Conservation (phyloP, 92 coral and sea anemone species). For the Bergia sp. region DNA sequence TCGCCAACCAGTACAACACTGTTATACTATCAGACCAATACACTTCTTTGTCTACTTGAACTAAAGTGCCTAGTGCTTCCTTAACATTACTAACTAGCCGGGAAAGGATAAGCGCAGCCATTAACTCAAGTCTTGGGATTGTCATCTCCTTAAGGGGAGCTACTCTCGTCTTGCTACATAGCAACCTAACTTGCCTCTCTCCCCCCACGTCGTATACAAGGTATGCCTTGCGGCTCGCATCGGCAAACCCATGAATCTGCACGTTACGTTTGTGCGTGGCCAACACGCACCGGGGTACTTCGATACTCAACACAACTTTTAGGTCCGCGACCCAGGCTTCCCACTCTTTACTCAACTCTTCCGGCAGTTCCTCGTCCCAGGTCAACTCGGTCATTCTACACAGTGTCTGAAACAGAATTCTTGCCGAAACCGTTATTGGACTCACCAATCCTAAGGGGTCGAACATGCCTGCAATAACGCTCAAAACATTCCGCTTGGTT, state of each 20-base stretch:
- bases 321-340: constrained; percentile 21
- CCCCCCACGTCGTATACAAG: background rate
- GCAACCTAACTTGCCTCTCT: background rate
- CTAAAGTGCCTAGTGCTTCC: constrained; percentile 29
- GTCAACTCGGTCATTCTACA: constrained; percentile 5
- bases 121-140: constrained; percentile 51
- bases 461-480: constrained; percentile 16
- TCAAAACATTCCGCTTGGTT: constrained; percentile 18
- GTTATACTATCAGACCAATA: constrained; percentile 59
- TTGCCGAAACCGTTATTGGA: constrained; percentile 6
- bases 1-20: constrained; percentile 45
- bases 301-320: background rate
- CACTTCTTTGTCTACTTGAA: constrained; percentile 1
- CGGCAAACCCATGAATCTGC: constrained; percentile 42
- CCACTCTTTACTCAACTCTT: background rate
- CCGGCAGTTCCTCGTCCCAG: constrained; percentile 27
- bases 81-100: constrained; percentile 32
- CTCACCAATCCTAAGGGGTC: constrained; percentile 30
- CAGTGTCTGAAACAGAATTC: constrained; percentile 16
- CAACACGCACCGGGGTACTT: constrained; percentile 1
- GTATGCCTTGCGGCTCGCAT: constrained; percentile 40
- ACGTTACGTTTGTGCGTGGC: background rate
- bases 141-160: constrained; percentile 38
- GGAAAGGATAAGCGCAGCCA: constrained; percentile 46
- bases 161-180: constrained; percentile 42